Evolutionary conservation across 2,888 invertebrate species (phyloP).

Genomic region (Drosophila quasianomalipes): DNA sequence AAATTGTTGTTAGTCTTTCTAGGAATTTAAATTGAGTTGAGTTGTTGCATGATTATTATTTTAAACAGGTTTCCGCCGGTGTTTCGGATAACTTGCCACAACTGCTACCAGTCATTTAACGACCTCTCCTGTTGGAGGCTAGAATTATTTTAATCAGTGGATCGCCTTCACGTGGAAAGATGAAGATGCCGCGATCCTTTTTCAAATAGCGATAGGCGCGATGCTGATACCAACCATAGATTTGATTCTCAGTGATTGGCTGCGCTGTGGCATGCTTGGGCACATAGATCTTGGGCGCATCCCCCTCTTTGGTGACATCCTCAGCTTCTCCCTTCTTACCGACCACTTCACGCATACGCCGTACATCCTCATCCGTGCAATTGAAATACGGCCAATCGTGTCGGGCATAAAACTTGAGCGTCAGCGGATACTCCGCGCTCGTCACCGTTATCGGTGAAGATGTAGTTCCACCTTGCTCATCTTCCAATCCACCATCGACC

Average conservation of each 20-base stretch:
- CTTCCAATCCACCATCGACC: background rate
- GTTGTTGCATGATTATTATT: background rate
- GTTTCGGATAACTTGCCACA: background rate
- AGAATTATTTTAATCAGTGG: slow-evolving; percentile 51
- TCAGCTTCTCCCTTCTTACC: slow-evolving; percentile 11
- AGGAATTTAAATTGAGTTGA: background rate
- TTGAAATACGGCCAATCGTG: slow-evolving; percentile 70
- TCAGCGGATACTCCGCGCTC: slow-evolving; percentile 56
- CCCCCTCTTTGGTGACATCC: background rate
- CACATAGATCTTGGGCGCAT: slow-evolving; percentile 25
- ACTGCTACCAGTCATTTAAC: background rate
- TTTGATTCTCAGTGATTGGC: slow-evolving; percentile 67
- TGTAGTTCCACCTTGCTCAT: background rate
- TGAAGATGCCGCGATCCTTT: slow-evolving; percentile 61
- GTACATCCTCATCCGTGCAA: slow-evolving; percentile 50
- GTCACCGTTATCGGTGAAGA: slow-evolving; percentile 24
- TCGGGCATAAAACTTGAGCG: slow-evolving; percentile 72
- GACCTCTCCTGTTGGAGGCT: slow-evolving; percentile 22
- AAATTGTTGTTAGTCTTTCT: too few species aligned
- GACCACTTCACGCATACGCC: slow-evolving; percentile 39
- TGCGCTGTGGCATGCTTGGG: slow-evolving; percentile 48
- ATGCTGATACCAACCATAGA: slow-evolving; percentile 72
- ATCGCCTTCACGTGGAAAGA: slow-evolving; percentile 67
- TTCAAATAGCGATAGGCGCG: slow-evolving; percentile 55
- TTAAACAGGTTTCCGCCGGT: background rate